These are phyloP conservation scores for Athrips mouffetella DNA, from an alignment of 2,888 invertebrate genomes.

Conservation along the genomic window DNA sequence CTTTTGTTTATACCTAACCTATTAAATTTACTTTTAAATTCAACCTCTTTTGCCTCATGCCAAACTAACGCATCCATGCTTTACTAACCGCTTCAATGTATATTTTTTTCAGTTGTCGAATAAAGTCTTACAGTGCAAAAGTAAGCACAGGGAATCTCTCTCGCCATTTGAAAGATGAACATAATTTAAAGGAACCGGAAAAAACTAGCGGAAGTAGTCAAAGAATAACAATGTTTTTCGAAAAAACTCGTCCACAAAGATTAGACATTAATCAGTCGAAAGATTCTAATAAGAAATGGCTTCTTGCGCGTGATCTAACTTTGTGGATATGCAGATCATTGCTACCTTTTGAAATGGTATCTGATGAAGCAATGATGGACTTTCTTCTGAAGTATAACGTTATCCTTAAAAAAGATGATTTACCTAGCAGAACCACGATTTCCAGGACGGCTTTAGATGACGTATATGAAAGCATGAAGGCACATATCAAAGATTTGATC, in stretches of 20 bases:
- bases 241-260: neutral
- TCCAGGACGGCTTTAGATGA: slow-evolving; percentile 13
- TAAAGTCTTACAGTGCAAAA: slow-evolving; percentile 6
- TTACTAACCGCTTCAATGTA: too few relatives aligned
- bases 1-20: too few relatives aligned
- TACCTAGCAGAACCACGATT: slow-evolving; percentile 9
- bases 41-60: too few relatives aligned
- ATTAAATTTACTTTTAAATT: too few relatives aligned
- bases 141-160: slow-evolving; percentile 7
- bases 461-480: slow-evolving; percentile 12
- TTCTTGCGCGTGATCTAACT: slow-evolving; percentile 14
- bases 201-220: slow-evolving; percentile 6
- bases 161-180: slow-evolving; percentile 3
- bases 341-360: slow-evolving; percentile 77
- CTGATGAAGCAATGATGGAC: slow-evolving; percentile 49
- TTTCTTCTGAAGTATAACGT: slow-evolving; percentile 56
- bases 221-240: slow-evolving; percentile 10
- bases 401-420: neutral
- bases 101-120: neutral
- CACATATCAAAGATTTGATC: slow-evolving; percentile 9
- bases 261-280: neutral
- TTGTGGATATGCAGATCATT: slow-evolving; percentile 40
- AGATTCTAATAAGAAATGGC: slow-evolving; percentile 1
- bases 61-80: too few relatives aligned
- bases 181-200: slow-evolving; percentile 10